These are phyloP conservation scores for Sipha flava DNA, from an alignment of 1,140 invertebrate genomes.

Conservation along the genomic window DNA sequence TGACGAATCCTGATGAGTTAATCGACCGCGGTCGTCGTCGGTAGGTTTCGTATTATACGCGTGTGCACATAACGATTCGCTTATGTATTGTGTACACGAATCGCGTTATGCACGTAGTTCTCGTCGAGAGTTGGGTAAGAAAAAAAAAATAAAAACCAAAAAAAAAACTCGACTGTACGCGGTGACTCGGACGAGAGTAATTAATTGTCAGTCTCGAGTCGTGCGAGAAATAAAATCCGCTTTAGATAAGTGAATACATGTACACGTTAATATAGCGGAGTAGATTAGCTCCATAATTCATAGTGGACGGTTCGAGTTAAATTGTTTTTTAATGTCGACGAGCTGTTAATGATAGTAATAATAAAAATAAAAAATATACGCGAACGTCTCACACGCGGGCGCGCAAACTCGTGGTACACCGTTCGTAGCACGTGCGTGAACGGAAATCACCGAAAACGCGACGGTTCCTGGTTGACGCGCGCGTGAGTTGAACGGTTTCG, in stretches of 20 bases:
- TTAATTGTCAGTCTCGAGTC: neutral
- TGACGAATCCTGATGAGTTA: neutral
- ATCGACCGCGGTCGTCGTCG: neutral
- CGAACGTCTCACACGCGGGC: neutral
- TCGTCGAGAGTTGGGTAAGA: no score
- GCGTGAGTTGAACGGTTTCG: no score
- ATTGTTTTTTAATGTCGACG: neutral
- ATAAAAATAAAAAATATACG: neutral
- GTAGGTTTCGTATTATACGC: neutral
- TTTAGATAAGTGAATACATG: neutral
- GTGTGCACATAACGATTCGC: neutral
- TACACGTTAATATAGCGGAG: no score
- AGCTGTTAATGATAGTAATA: neutral
- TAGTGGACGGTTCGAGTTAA: neutral
- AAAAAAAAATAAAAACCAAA: neutral
- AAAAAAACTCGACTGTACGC: neutral
- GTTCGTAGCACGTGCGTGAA: neutral
- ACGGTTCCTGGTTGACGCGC: no score
- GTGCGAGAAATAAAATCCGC: neutral
- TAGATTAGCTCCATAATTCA: neutral
- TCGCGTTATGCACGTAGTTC: no score
- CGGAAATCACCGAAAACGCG: neutral
- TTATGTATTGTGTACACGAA: no score
- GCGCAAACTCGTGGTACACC: neutral
- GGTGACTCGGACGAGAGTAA: neutral